phyloP scores from a whole-genome alignment of 92 coral and sea anemone genomes.

The Heliopora coerulea region DNA sequence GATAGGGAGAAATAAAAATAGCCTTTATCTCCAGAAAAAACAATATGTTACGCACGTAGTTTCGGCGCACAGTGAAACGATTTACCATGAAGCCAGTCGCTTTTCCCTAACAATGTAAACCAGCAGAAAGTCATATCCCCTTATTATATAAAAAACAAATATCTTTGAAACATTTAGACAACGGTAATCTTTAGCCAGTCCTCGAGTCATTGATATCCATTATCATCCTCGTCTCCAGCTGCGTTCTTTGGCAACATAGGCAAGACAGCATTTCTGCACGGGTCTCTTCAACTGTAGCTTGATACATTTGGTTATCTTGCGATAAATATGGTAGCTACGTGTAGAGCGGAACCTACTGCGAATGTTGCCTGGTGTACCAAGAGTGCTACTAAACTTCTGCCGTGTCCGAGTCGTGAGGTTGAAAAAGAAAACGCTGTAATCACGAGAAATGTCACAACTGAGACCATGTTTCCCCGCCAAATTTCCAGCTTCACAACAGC shows the following conservation, averaged over 20 bases:
- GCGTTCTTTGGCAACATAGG: constrained; percentile 3
- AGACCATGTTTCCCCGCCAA: constrained; percentile 32
- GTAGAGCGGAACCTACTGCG: constrained; percentile 10
- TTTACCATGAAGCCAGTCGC: too few species aligned
- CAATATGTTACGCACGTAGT: too few species aligned
- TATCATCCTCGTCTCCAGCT: not conserved
- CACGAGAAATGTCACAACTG: constrained; percentile 17
- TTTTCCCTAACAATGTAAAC: too few species aligned
- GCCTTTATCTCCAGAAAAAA: too few species aligned
- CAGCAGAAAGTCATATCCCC: too few species aligned
- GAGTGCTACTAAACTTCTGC: constrained; percentile 7
- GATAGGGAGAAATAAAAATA: too few species aligned
- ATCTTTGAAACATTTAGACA: too few species aligned
- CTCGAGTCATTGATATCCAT: not conserved
- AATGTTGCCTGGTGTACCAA: not conserved
- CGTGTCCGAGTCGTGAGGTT: constrained; percentile 9
- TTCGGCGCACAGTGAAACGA: too few species aligned
- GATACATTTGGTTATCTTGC: constrained; percentile 1
- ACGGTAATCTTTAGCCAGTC: not conserved
- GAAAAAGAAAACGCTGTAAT: not conserved
- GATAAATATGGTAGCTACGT: not conserved
- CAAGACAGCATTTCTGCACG: constrained; percentile 42
- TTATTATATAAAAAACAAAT: too few species aligned
- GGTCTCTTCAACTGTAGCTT: constrained; percentile 12
- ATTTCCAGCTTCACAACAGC: constrained; percentile 26